These are phyloP conservation scores for Cephus pygmeus DNA, from an alignment of 2,888 invertebrate genomes.

Conservation along the genomic window DNA sequence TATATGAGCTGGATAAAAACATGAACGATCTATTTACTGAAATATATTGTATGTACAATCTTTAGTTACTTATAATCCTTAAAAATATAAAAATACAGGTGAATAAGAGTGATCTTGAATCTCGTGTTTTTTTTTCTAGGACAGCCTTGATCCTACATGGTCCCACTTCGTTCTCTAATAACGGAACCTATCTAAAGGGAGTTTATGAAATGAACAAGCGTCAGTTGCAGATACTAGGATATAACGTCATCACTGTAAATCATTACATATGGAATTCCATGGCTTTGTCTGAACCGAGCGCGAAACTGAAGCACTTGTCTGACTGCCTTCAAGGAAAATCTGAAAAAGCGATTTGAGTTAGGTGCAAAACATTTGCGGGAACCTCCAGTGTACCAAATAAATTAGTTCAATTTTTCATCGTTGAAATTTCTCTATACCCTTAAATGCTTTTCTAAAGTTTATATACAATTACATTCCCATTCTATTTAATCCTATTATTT, in stretches of 20 bases:
- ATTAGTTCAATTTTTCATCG: not conserved
- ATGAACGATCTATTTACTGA: not conserved
- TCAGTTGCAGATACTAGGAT: not conserved
- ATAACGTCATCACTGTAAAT: not conserved
- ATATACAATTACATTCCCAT: not conserved
- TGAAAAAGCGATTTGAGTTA: not conserved
- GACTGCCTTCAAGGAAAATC: not conserved
- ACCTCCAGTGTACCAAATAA: not conserved
- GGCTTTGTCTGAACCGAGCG: not conserved
- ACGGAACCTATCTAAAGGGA: not conserved
- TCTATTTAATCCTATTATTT: not conserved
- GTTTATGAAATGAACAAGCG: not conserved
- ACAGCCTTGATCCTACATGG: not conserved
- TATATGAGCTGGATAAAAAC: not conserved
- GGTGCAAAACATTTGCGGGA: not conserved
- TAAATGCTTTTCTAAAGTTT: not conserved
- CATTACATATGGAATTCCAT: not conserved
- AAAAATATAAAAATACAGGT: not conserved
- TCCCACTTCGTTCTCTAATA: not conserved
- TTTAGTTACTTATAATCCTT: not conserved
- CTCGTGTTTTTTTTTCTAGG: not conserved
- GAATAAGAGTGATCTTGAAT: not conserved
- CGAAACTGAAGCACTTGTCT: not conserved
- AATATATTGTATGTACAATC: not conserved
- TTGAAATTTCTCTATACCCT: not conserved